Evolutionary conservation across 2,888 invertebrate genomes (phyloP).

Genomic region (Tenthredo notha): DNA sequence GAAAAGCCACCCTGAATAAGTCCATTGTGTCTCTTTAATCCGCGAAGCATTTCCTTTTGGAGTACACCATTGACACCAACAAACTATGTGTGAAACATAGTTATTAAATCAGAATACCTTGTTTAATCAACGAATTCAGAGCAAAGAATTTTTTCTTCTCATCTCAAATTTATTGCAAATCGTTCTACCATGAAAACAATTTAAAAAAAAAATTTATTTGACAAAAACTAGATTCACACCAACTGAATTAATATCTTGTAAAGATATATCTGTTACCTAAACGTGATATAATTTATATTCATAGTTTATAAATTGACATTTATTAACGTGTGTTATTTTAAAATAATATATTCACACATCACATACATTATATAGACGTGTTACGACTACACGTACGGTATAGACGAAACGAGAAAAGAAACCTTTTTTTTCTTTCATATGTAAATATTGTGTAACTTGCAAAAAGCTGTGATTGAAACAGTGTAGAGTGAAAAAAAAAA

Average conservation of each 20-base stretch:
- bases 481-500: neutral
- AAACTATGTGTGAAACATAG: constrained; percentile 66
- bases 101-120: neutral
- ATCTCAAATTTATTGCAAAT: neutral
- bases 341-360: neutral
- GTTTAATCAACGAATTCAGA: neutral
- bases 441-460: constrained; percentile 12
- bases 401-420: neutral
- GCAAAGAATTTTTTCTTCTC: neutral
- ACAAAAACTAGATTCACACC: neutral
- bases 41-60: constrained; percentile 76
- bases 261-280: neutral
- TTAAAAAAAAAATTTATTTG: neutral
- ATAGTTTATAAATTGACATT: constrained; percentile 6
- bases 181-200: neutral
- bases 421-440: neutral
- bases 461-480: constrained; percentile 1
- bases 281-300: neutral
- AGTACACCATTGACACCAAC: constrained; percentile 74
- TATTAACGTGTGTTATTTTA: neutral
- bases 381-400: neutral
- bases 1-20: constrained; percentile 56
- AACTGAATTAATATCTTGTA: too few species aligned
- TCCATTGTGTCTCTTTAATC: constrained; percentile 71
- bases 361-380: neutral